phyloP scores from a whole-genome alignment of 2,113 vertebrate genomes.

The Peromyscus californicus region DNA sequence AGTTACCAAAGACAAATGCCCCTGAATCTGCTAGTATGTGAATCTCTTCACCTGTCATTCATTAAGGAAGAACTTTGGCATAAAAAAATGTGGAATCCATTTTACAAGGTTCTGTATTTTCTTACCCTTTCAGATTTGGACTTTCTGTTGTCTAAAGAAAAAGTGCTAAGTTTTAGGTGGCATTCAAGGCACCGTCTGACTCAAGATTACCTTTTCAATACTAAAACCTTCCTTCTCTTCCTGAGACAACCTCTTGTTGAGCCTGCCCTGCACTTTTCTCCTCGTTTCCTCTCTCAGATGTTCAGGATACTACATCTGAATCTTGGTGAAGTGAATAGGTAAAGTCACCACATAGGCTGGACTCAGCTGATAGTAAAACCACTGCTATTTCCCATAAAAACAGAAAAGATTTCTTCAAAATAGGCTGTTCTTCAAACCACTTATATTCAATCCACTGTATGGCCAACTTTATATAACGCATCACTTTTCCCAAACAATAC shows the following conservation, averaged over 20 bases:
- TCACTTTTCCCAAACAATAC: background rate
- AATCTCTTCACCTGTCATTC: background rate
- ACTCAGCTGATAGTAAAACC: background rate
- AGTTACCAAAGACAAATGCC: background rate
- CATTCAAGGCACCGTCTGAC: background rate
- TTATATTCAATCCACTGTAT: background rate
- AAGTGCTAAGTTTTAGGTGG: background rate
- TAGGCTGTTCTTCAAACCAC: background rate
- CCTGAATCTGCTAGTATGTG: background rate
- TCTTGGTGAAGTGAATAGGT: background rate
- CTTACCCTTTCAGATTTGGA: background rate
- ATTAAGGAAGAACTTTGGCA: conserved; percentile 7
- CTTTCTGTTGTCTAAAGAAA: background rate
- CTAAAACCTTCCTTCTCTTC: background rate
- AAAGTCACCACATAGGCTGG: background rate
- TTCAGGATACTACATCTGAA: background rate
- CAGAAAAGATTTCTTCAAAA: background rate
- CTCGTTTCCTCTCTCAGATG: background rate
- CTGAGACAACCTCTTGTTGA: background rate
- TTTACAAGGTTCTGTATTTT: background rate
- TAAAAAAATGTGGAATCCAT: conserved; percentile 46
- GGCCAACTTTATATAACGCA: background rate
- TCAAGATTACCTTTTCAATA: background rate
- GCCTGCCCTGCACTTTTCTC: background rate
- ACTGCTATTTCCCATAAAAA: background rate